Evolutionary conservation across 2,113 vertebrate genomes (phyloP).

Genomic region (Nycticebus coucang): DNA sequence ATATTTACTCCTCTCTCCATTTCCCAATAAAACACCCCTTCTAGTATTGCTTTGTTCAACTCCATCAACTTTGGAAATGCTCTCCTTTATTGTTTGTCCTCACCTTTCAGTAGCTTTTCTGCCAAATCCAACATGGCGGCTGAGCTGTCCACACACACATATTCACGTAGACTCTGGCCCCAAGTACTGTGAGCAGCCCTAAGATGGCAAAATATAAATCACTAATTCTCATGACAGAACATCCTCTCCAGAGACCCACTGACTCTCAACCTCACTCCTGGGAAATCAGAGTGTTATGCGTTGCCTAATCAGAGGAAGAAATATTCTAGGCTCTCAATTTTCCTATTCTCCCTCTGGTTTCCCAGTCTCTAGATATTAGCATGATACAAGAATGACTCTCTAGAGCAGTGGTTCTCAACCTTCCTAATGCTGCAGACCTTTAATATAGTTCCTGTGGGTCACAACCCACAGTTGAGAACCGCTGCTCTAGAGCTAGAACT

Average conservation of each 20-base stretch:
- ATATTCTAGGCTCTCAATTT: neutral
- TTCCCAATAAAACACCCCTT: neutral
- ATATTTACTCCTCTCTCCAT: neutral
- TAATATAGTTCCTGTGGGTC: too few species aligned
- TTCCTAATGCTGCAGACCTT: too few species aligned
- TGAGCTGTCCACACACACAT: constrained; percentile 91
- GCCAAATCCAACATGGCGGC: constrained; percentile 90
- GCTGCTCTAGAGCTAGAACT: neutral
- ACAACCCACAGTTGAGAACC: too few species aligned
- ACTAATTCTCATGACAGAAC: constrained; percentile 2
- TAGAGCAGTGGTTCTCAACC: neutral
- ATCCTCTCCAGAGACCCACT: neutral
- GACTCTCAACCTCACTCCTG: neutral
- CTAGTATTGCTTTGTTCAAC: neutral
- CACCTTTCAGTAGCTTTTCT: constrained; percentile 87
- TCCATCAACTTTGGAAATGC: neutral
- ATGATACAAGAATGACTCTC: neutral
- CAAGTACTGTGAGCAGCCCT: constrained; percentile 91
- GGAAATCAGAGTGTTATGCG: neutral
- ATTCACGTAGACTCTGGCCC: constrained; percentile 89
- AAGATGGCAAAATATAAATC: constrained; percentile 58
- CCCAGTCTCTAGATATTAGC: neutral
- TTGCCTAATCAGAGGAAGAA: neutral
- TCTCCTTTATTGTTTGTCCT: constrained; percentile 12
- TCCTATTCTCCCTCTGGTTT: neutral